phyloP scores from a whole-genome alignment of 2,888 invertebrate genomes.

The Malacosoma neustria region DNA sequence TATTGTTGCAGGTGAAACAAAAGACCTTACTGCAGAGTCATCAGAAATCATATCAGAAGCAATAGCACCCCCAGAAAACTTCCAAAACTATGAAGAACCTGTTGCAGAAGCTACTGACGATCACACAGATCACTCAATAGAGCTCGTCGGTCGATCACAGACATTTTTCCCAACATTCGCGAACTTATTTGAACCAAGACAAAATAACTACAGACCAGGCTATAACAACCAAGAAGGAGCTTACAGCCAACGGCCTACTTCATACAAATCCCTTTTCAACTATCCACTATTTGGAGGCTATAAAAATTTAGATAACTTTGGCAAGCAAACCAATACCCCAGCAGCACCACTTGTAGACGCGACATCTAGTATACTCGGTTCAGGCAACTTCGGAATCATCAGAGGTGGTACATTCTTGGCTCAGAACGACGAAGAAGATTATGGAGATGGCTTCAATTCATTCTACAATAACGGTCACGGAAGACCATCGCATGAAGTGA shows the following conservation, averaged over 20 bases:
- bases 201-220: constrained; percentile 72
- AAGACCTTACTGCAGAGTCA: constrained; percentile 57
- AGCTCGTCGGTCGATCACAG: constrained; percentile 75
- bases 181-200: constrained; percentile 76
- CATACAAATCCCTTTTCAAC: constrained; percentile 59
- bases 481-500: constrained; percentile 77
- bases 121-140: constrained; percentile 65
- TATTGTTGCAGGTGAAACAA: constrained; percentile 53
- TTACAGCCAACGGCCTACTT: constrained; percentile 75
- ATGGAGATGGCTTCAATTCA: constrained; percentile 75
- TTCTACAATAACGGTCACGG: constrained; percentile 82
- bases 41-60: constrained; percentile 63
- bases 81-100: constrained; percentile 26
- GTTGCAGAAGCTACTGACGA: constrained; percentile 37
- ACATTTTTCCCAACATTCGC: constrained; percentile 87
- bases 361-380: constrained; percentile 81
- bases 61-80: constrained; percentile 48
- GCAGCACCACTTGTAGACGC: constrained; percentile 62
- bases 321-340: constrained; percentile 36
- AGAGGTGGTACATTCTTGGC: constrained; percentile 90
- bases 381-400: constrained; percentile 91
- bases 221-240: constrained; percentile 76
- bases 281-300: constrained; percentile 58
- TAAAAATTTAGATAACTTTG: constrained; percentile 49
- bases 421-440: constrained; percentile 80